These are phyloP conservation scores for Tylochromis polylepis DNA, from an alignment of 2,113 vertebrate genomes.

Conservation along the genomic window DNA sequence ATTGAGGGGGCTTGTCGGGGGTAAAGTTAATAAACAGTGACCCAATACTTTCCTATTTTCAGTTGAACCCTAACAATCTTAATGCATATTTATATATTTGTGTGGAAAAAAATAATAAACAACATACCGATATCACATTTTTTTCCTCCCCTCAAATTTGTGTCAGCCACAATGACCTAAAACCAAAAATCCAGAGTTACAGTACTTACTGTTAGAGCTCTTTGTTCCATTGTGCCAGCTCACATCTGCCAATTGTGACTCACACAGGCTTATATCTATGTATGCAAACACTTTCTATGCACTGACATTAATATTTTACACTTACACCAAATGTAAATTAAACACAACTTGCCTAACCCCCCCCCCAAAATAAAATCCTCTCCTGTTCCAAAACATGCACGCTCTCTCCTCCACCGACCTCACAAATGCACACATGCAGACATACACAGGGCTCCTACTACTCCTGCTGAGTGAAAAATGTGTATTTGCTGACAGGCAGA, in stretches of 20 bases:
- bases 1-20: not conserved
- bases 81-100: not conserved
- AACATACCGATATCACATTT: not conserved
- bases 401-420: not conserved
- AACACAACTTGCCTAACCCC: not conserved
- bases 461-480: slow-evolving; percentile 89
- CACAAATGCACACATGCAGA: slow-evolving; percentile 33
- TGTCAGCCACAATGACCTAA: not conserved
- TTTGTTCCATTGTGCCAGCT: slow-evolving; percentile 58
- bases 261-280: not conserved
- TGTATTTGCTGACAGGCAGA: slow-evolving; percentile 86
- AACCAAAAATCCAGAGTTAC: not conserved
- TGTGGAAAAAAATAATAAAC: not conserved
- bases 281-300: not conserved
- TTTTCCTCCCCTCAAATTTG: not conserved
- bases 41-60: not conserved
- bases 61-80: not conserved
- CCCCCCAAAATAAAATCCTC: not conserved
- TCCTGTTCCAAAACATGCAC: not conserved
- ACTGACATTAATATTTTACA: not conserved
- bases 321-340: not conserved
- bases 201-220: slow-evolving; percentile 41
- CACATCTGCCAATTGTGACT: slow-evolving; percentile 78
- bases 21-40: not conserved
- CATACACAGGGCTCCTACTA: slow-evolving; percentile 71